Conservation (phyloP, 2,888 invertebrate species). For the Macrophya annulata region DNA sequence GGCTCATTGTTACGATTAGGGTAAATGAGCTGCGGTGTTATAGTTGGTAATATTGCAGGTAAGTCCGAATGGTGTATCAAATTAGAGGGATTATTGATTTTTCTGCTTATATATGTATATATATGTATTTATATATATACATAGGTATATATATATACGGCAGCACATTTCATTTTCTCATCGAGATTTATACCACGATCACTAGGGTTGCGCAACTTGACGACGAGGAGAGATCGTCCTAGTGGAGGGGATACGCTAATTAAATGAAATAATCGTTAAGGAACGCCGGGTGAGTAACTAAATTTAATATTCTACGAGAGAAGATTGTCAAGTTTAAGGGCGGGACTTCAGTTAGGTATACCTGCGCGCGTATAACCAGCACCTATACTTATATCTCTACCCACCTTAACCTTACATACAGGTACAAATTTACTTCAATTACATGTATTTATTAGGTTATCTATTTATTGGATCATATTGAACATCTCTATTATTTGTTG, state of each 20-base stretch:
- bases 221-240: neutral
- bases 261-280: constrained; percentile 46
- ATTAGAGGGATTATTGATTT: no score
- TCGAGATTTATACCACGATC: neutral
- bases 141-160: neutral
- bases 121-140: no score
- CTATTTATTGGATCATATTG: neutral
- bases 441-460: neutral
- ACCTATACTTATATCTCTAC: no score
- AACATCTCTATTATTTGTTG: neutral
- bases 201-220: constrained; percentile 4
- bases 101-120: no score
- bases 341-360: neutral
- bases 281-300: constrained; percentile 14
- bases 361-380: neutral
- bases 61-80: no score
- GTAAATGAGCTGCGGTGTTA: no score
- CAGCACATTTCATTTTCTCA: neutral
- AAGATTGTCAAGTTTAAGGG: constrained; percentile 41
- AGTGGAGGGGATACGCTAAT: neutral
- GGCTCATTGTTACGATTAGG: neutral
- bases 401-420: neutral
- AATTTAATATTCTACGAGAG: constrained; percentile 41
- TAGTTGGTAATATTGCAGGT: no score
- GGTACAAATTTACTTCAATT: neutral